These are phyloP conservation scores for Carpatolechia fugitivella DNA, from an alignment of 2,888 invertebrate genomes.

Conservation along the genomic window DNA sequence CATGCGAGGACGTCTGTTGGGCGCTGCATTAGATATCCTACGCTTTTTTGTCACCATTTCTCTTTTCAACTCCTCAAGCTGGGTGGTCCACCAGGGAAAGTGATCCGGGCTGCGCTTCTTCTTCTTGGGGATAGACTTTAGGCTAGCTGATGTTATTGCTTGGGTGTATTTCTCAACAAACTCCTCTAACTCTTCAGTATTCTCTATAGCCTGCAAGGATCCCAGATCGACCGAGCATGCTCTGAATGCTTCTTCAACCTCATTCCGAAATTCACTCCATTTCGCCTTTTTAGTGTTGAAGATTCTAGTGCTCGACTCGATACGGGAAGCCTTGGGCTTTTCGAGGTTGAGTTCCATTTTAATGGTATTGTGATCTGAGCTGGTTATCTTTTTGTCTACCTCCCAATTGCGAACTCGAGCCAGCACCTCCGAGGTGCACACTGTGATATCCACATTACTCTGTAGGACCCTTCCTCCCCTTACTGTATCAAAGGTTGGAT, in stretches of 20 bases:
- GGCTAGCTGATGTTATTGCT: background rate
- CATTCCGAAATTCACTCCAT: background rate
- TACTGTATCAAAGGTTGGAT: conserved; percentile 23
- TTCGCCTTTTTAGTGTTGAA: background rate
- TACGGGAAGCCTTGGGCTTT: background rate
- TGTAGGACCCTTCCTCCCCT: background rate
- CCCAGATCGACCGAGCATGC: background rate
- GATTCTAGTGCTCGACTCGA: background rate
- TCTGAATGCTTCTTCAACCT: background rate
- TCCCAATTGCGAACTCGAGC: conserved; percentile 10
- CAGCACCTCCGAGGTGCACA: conserved; percentile 11
- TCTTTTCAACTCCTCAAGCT: background rate
- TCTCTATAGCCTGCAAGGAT: background rate
- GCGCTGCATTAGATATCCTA: conserved; percentile 1
- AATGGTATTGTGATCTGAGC: conserved; percentile 20
- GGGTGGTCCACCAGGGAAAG: conserved; percentile 5
- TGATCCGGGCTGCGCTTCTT: background rate
- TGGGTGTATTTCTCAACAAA: background rate
- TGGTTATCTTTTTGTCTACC: conserved; percentile 15
- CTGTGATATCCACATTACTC: conserved; percentile 23
- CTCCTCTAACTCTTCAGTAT: background rate
- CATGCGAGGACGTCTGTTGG: background rate
- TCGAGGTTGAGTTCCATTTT: background rate
- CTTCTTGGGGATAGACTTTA: background rate
- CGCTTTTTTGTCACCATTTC: background rate